Base-by-base conservation (phyloP, 1,140 invertebrate species). In the Drosophila neocordata region DNA sequence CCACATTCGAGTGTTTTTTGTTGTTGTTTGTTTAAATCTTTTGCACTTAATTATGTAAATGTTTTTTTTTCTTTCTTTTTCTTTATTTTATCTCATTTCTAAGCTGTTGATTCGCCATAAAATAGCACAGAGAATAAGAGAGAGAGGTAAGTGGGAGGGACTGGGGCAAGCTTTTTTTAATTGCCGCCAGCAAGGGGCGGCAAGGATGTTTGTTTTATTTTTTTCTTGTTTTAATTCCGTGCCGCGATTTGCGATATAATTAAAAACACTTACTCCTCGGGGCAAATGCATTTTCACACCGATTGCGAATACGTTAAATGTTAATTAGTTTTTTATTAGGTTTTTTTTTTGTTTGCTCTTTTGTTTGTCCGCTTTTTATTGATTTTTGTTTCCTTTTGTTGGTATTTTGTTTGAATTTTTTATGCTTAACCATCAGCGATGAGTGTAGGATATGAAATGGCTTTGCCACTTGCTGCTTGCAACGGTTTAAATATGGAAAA, bases 211-310 rank as follows among this genome's bases (percentile, higher is more conserved):
- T 56, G 18, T 38, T 61, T n/a, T 6, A 7, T 20, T 13, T 38
- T 27, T 44, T 35, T 15, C 55, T 65, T 44, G 15, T 41, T 12
- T 22, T 44, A 52, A 18, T 44, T 65, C 18, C 34, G n/a, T 61
- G 55, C 48, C 64, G 38, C 44, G 57, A 11, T 48, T 11, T 22
- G n/a, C 38, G 35, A 18, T 37, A 20, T 3, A 53, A 67, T 52
- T 52, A 24, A 55, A 83, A 89, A 79, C 84, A 89, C 83, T 88
- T 89, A 88, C 83, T 70, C 83, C 83, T 77, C 73, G 73, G 80
- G 83, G 83, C 52, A 88, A 69, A 72, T 89, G 56, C 83, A 89
- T 87, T 70, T 81, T 88, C 60, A 53, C 61, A 57, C 38, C 68
- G 66, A 60, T 11, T 24, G 18, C 12, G 41, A 37, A 37, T 37